phyloP scores from a whole-genome alignment of 2,888 invertebrate species.

The Eudemis profundana region DNA sequence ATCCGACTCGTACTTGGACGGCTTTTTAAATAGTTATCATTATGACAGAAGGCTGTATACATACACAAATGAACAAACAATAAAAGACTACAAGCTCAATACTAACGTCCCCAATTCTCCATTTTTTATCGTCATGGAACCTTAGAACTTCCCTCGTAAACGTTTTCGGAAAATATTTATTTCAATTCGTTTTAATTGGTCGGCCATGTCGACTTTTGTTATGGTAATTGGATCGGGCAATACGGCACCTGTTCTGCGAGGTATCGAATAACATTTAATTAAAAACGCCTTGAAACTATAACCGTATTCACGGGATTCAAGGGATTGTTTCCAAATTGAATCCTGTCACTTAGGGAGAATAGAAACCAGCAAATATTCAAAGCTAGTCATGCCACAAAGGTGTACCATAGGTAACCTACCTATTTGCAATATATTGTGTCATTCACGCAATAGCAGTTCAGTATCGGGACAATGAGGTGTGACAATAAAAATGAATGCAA shows the following conservation, averaged over 20 bases:
- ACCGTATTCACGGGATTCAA: not conserved
- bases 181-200: conserved; percentile 45
- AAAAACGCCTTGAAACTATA: conserved; percentile 55
- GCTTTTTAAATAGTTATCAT: too few relatives aligned
- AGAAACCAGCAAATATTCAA: not conserved
- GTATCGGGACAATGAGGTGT: too few relatives aligned
- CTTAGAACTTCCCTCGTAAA: not conserved
- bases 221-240: conserved; percentile 59
- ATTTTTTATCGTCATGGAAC: not conserved
- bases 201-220: conserved; percentile 48
- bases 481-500: too few relatives aligned
- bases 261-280: conserved; percentile 62
- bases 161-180: not conserved
- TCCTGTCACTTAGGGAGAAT: conserved; percentile 10
- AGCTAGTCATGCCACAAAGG: too few relatives aligned
- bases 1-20: too few relatives aligned
- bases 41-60: too few relatives aligned
- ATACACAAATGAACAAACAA: too few relatives aligned
- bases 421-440: too few relatives aligned
- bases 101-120: too few relatives aligned
- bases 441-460: too few relatives aligned
- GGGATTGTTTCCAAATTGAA: conserved; percentile 9
- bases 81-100: too few relatives aligned
- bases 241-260: conserved; percentile 59
- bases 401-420: too few relatives aligned